Base-by-base conservation (phyloP, 1,140 invertebrate genomes). In the Colletes latitarsis region DNA sequence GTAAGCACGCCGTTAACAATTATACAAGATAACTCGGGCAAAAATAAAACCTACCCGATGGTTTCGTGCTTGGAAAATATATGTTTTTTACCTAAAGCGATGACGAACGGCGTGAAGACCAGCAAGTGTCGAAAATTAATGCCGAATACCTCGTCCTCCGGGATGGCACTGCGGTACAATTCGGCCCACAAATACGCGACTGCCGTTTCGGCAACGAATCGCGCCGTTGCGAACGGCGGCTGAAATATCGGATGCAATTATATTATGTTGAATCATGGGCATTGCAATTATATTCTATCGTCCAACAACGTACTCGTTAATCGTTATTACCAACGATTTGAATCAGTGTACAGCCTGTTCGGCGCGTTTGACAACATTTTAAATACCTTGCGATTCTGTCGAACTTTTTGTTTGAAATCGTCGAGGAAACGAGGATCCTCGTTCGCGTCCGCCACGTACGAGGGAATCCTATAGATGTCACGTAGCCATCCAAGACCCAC, bases 381-480 rank as follows among this genome's bases (percentile, higher is more conserved):
- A 9, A 10, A 5, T 93, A 97, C 96, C 94, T 96, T 96, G 82
- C 93, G 93, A 89, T 96, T 93, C 17, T 90, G 91, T 71, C 94
- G 93, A 87, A 97, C 95, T 89, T 95, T 95, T 14, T 93, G 90
- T 52, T 95, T 94, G 69, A 97, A 95, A 74, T 95, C 94, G 72
- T 95, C 92, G 30, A 97, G 90, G 88, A 96, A 97, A 6, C 95
- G 89, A 0, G 95, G 94, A 88, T 98, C 96, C 76, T 97, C 95
- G 90, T 99, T 99, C 10, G 96, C 96, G 88, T 98, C 97, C 66
- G 95, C 94, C 0, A 99, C 97, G 93, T 99, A 99, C 52, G 96
- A 94, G 0, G 97, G 97, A 72, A 99, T 96, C 72, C 95, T 94
- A 85, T 97, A 98, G 1, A 98, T 89, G 90, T 99, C 98, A 21